These are phyloP conservation scores for Cassiopea andromeda DNA, from an alignment of 30 jellyfish, hydroid and myxozoan genomes.

Conservation along the genomic window DNA sequence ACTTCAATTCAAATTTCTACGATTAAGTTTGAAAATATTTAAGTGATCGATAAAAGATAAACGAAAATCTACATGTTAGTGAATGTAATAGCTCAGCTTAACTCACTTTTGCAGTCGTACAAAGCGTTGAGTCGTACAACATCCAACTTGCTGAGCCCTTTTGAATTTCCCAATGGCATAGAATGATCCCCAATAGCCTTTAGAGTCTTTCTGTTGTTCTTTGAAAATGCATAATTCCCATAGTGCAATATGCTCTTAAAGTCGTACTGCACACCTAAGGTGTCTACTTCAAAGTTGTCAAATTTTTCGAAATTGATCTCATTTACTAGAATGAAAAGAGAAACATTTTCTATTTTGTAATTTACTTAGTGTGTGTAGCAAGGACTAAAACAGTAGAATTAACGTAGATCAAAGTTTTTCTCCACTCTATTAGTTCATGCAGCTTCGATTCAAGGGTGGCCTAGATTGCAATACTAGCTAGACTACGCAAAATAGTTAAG, in stretches of 20 bases:
- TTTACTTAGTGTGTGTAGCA: too few species aligned
- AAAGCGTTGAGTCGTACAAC: constrained; percentile 69
- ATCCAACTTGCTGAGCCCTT: constrained; percentile 73
- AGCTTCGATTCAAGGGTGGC: too few species aligned
- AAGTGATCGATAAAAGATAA: too few species aligned
- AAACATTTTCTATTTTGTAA: too few species aligned
- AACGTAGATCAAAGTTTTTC: too few species aligned
- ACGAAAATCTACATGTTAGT: too few species aligned
- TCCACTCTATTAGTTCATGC: too few species aligned
- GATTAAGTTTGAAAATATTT: too few species aligned
- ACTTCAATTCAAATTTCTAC: too few species aligned
- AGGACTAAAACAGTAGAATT: too few species aligned
- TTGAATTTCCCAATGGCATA: constrained; percentile 48
- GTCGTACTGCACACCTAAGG: constrained; percentile 58
- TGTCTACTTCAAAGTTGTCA: constrained; percentile 69
- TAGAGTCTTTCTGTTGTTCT: constrained; percentile 45
- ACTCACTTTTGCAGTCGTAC: constrained; percentile 72
- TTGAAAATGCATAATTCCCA: constrained; percentile 75
- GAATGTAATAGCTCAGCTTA: not conserved
- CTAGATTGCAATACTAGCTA: too few species aligned
- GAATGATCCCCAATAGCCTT: constrained; percentile 44
- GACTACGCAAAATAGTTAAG: too few species aligned
- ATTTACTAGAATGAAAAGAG: constrained; percentile 34
- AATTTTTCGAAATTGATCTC: constrained; percentile 73
- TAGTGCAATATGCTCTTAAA: constrained; percentile 70